phyloP scores from a whole-genome alignment of 2,888 invertebrate genomes.

The Phengaris alcon region DNA sequence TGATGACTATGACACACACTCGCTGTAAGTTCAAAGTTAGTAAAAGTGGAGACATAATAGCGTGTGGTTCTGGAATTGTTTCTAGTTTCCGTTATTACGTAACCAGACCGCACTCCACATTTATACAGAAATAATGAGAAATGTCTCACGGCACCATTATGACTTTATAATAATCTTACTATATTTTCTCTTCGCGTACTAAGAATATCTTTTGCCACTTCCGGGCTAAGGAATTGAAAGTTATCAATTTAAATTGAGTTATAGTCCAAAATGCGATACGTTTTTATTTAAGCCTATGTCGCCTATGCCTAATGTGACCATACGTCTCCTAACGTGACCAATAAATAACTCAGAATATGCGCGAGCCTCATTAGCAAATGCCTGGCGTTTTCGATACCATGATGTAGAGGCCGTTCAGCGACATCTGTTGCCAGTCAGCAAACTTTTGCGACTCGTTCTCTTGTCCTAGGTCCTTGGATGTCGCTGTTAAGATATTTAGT shows the following conservation, averaged over 20 bases:
- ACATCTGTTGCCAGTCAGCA: too few relatives aligned
- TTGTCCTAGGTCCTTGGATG: too few relatives aligned
- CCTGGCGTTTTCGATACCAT: too few relatives aligned
- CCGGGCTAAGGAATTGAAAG: background rate
- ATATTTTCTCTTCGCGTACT: conserved; percentile 56
- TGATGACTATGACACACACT: background rate
- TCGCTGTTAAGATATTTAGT: too few relatives aligned
- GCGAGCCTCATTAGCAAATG: too few relatives aligned
- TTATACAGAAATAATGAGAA: conserved; percentile 50
- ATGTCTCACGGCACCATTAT: conserved; percentile 64
- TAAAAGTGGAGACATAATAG: conserved; percentile 35
- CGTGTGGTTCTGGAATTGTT: conserved; percentile 38
- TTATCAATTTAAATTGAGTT: background rate
- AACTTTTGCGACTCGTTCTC: too few relatives aligned
- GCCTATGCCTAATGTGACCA: too few relatives aligned
- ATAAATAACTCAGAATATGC: too few relatives aligned
- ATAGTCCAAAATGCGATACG: too few relatives aligned
- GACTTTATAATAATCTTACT: conserved; percentile 55
- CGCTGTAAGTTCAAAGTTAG: conserved; percentile 25
- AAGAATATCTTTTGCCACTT: conserved; percentile 20
- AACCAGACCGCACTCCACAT: conserved; percentile 41
- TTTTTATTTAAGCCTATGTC: too few relatives aligned
- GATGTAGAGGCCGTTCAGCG: too few relatives aligned
- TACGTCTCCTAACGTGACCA: too few relatives aligned
- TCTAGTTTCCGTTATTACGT: conserved; percentile 39